These are phyloP conservation scores for Drosophila monieri DNA, from an alignment of 2,888 invertebrate species.

Conservation along the genomic window DNA sequence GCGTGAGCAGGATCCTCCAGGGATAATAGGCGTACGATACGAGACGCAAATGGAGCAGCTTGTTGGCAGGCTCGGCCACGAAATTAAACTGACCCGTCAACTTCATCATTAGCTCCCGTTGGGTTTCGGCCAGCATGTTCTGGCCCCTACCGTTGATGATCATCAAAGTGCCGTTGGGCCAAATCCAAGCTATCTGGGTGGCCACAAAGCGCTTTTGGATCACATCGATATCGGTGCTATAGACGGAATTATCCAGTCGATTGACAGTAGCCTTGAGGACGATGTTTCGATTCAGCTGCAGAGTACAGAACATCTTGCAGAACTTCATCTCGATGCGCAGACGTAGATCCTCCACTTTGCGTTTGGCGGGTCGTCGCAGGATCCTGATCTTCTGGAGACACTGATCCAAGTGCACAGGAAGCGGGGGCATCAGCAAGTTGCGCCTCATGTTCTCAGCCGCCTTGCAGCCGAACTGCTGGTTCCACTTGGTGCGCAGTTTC, in stretches of 20 bases:
- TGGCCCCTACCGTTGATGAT: conserved; percentile 43
- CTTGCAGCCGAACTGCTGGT: background rate
- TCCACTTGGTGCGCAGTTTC: conserved; percentile 12
- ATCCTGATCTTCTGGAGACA: conserved; percentile 44
- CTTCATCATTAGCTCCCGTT: conserved; percentile 12
- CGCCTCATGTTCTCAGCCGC: conserved; percentile 19
- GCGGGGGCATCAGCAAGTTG: conserved; percentile 20
- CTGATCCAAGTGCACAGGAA: conserved; percentile 21
- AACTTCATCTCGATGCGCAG: conserved; percentile 32
- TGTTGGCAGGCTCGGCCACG: background rate
- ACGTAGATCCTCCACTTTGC: conserved; percentile 8
- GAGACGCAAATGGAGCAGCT: conserved; percentile 11
- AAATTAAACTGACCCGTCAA: background rate
- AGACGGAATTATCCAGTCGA: conserved; percentile 13
- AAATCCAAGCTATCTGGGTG: conserved; percentile 47
- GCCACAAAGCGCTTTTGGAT: conserved; percentile 32
- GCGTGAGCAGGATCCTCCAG: conserved; percentile 37
- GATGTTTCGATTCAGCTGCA: conserved; percentile 24
- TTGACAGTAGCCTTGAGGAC: conserved; percentile 11
- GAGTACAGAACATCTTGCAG: conserved; percentile 25
- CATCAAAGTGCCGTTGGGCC: conserved; percentile 47
- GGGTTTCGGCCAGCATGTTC: conserved; percentile 16
- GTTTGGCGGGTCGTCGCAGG: conserved; percentile 25
- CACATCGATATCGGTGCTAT: conserved; percentile 36
- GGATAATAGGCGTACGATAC: conserved; percentile 28